Percentiles rank a stretch among this genome's conserved stretches.
Conservation (phyloP, 2,797 vertebrate species). For the Pagetopsis macropterus region DNA sequence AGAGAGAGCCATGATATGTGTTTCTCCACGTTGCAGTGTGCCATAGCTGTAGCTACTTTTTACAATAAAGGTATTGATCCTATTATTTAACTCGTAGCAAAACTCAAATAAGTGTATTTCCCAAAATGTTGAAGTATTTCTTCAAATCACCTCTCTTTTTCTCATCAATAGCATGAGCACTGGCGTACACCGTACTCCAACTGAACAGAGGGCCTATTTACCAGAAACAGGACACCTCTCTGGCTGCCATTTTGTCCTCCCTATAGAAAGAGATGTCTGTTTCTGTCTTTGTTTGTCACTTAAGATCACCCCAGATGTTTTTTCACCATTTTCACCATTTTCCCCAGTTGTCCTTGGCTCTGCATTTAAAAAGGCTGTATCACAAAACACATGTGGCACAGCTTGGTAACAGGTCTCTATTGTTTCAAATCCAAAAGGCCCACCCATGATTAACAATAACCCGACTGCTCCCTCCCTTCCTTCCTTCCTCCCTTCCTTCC, state of each 20-base stretch:
- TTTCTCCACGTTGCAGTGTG: too few relatives aligned
- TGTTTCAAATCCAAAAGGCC: conserved; percentile 57
- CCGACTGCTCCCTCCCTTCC: conserved; percentile 61
- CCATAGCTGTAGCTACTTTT: too few relatives aligned
- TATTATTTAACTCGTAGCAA: conserved; percentile 1
- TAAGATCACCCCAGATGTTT: conserved; percentile 30
- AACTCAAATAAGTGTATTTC: neutral
- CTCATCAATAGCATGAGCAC: neutral
- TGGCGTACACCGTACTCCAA: neutral
- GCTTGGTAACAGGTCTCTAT: conserved; percentile 42
- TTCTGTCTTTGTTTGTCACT: conserved; percentile 23
- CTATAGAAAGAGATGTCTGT: conserved; percentile 5
- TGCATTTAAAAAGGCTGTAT: conserved; percentile 10
- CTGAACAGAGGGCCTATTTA: neutral
- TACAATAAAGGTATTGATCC: neutral
- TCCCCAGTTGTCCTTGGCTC: conserved; percentile 3
- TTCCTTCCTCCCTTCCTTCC: conserved; percentile 74
- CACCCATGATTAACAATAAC: conserved; percentile 76
- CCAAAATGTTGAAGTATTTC: neutral
- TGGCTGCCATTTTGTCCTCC: conserved; percentile 21
- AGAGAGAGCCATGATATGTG: too few relatives aligned
- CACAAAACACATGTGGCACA: conserved; percentile 35
- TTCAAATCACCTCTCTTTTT: neutral
- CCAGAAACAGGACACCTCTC: neutral
- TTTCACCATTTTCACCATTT: conserved; percentile 9